Evolutionary conservation across 2,797 vertebrate species (phyloP).

Genomic region (Picus viridis): DNA sequence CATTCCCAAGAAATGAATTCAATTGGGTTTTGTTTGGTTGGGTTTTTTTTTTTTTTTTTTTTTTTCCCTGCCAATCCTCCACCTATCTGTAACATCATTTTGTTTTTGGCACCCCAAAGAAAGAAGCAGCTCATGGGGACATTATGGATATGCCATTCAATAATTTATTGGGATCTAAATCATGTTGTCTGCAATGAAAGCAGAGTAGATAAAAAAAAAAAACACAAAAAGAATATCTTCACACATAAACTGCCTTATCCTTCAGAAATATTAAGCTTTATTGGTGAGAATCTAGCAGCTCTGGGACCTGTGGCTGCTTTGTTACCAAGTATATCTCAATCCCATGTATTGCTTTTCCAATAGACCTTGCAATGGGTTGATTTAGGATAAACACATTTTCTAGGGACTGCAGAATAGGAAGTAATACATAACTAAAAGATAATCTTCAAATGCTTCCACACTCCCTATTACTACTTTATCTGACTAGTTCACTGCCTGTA

Average conservation of each 20-base stretch:
- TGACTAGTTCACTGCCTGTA: background rate
- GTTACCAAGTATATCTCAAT: conserved; percentile 61
- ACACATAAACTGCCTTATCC: conserved; percentile 32
- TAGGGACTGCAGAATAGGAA: conserved; percentile 9
- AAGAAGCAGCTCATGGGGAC: background rate
- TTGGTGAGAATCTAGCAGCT: conserved; percentile 65
- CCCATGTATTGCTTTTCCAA: conserved; percentile 62
- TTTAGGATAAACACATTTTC: conserved; percentile 53
- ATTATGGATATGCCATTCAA: conserved; percentile 15
- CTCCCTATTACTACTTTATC: conserved; percentile 17
- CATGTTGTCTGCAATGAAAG: conserved; percentile 7
- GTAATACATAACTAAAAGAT: conserved; percentile 42
- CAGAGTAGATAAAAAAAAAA: conserved; percentile 47
- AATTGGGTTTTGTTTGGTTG: too few species aligned
- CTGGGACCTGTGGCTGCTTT: conserved; percentile 19
- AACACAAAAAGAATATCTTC: conserved; percentile 32
- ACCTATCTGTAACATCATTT: background rate
- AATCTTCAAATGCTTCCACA: background rate
- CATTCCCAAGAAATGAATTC: conserved; percentile 17
- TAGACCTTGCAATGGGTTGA: conserved; percentile 27
- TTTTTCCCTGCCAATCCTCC: background rate
- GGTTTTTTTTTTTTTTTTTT: background rate
- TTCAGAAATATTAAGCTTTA: conserved; percentile 75
- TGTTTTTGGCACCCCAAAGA: background rate
- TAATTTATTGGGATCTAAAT: conserved; percentile 48